phyloP scores from a whole-genome alignment of 2,888 invertebrate genomes.

The Drosophila neotestacea region DNA sequence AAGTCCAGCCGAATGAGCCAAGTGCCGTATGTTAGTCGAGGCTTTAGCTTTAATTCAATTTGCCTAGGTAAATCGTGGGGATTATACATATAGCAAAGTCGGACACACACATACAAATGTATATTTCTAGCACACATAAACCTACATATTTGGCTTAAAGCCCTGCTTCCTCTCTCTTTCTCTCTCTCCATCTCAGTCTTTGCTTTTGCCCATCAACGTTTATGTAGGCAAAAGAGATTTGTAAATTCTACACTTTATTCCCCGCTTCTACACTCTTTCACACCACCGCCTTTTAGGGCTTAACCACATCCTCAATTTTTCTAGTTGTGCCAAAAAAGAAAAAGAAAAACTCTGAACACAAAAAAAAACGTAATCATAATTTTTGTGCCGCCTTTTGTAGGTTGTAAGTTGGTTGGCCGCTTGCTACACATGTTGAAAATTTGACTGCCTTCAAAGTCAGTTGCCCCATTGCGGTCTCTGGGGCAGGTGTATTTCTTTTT shows the following conservation, averaged over 20 bases:
- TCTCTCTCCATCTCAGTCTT: background rate
- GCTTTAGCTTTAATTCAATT: constrained; percentile 75
- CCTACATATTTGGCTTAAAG: constrained; percentile 49
- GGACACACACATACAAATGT: constrained; percentile 8
- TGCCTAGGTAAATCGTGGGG: constrained; percentile 69
- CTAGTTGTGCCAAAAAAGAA: constrained; percentile 64
- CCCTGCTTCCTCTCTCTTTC: constrained; percentile 2
- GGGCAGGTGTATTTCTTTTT: constrained; percentile 65
- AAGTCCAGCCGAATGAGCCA: constrained; percentile 58
- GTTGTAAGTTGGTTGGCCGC: constrained; percentile 30
- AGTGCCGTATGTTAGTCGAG: constrained; percentile 45
- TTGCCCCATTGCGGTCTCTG: constrained; percentile 50
- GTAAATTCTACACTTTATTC: constrained; percentile 50
- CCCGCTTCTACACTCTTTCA: background rate
- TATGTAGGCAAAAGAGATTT: constrained; percentile 72
- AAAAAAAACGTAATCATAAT: constrained; percentile 58
- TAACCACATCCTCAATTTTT: constrained; percentile 78
- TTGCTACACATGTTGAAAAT: constrained; percentile 66
- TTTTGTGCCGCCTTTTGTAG: constrained; percentile 55
- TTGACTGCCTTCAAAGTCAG: constrained; percentile 48
- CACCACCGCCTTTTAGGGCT: constrained; percentile 12
- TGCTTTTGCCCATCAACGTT: constrained; percentile 28
- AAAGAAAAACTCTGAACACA: constrained; percentile 19
- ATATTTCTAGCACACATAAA: constrained; percentile 39
- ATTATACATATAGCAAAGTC: constrained; percentile 56